These are phyloP conservation scores for Eulemur macaco DNA, from an alignment of 2,113 vertebrate genomes.

Conservation along the genomic window DNA sequence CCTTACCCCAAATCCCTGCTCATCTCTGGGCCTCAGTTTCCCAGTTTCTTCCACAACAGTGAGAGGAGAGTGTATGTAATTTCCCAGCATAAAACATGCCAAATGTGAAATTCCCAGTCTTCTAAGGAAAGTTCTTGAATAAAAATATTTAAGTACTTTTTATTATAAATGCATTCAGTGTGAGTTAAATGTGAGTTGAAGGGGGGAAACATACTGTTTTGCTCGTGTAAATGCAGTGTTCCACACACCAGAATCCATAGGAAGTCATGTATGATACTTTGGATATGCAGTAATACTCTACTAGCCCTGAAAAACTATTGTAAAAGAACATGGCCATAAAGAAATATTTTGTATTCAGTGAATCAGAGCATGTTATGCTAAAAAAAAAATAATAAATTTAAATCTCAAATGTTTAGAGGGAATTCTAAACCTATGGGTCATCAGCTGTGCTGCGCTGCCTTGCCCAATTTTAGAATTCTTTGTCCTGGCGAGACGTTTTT, in stretches of 20 bases:
- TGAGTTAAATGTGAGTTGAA: neutral
- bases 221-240: neutral
- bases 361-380: neutral
- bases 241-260: neutral
- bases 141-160: slow-evolving; percentile 24
- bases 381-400: neutral
- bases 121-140: neutral
- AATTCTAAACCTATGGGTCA: neutral
- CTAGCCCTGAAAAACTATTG: neutral
- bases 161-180: neutral
- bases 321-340: neutral
- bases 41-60: neutral
- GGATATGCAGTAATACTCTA: neutral
- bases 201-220: neutral
- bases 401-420: neutral
- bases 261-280: neutral
- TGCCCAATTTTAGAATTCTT: neutral
- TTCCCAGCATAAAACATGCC: neutral
- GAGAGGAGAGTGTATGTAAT: neutral
- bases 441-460: neutral
- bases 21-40: neutral
- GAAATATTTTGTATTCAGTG: neutral
- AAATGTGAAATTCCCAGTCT: neutral
- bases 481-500: neutral
- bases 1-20: neutral